Evolutionary conservation across 2,113 vertebrate species (phyloP), one percentile per base, ranked within the genome.

Genomic region (Pachypanchax playfairii): DNA sequence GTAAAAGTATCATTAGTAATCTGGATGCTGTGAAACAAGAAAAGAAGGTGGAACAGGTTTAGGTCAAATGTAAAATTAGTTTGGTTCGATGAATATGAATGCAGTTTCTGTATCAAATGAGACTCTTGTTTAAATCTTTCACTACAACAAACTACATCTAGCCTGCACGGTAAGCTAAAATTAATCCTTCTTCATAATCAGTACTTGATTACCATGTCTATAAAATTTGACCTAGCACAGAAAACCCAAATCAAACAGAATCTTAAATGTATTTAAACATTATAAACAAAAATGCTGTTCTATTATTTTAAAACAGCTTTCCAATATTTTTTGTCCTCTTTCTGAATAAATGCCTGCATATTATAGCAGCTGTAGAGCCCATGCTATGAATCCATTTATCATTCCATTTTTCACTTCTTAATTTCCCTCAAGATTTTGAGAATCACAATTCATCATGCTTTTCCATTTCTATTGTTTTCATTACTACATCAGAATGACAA

Each of bases 391-490:
- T 64, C 64, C 79, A 79, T 87, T 75, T 90, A 82, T 84, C 85
- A 43, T 81, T 80, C 78, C 81, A 86, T 84, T 89, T 87, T 78
- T 74, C 80, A 88, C 80, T 26, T 83, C 67, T 61, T 88, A 77
- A 89, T 90, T 88, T 89, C 88, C 87, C 88, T 60, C 4, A 72
- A 75, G 83, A 73, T 64, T 79, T 47, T 2, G 18, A 69, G 46
- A n/a, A 56, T 77, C 57, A 41, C 70, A 25, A 15, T 31, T 65
- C 57, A 39, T 68, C 66, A 56, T 61, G 63, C 61, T 72, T 69
- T 57, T 22, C 47, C 62, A 73, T 79, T 71, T 82, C 70, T 75
- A 72, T 66, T 58, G 65, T 65, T 82, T 80, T 79, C 61, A 84
- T 86, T 74, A 77, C 80, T 70, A 70, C 70, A 53, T 75, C 77